These are phyloP conservation scores for Syritta pipiens DNA, from an alignment of 2,888 invertebrate genomes.

Conservation along the genomic window DNA sequence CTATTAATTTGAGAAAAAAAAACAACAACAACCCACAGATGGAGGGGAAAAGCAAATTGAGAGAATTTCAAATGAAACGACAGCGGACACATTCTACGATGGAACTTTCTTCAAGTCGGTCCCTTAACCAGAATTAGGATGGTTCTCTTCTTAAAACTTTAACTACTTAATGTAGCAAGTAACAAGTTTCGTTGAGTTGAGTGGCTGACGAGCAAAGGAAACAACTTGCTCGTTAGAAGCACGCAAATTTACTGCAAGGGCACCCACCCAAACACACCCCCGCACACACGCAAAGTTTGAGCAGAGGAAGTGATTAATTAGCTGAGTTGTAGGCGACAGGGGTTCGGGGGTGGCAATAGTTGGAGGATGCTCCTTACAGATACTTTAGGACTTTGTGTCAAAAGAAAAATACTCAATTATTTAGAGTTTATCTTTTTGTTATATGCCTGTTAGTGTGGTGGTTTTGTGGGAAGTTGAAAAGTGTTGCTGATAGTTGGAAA, in stretches of 20 bases:
- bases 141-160: conserved; percentile 59
- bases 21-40: too few relatives aligned
- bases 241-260: conserved; percentile 24
- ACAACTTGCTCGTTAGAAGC: conserved; percentile 12
- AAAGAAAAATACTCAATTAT: conserved; percentile 60
- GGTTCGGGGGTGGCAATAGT: too few relatives aligned
- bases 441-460: conserved; percentile 32
- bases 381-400: conserved; percentile 29
- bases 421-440: conserved; percentile 40
- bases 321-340: conserved; percentile 28
- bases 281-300: conserved; percentile 20
- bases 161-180: conserved; percentile 59
- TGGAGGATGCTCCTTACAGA: conserved; percentile 22
- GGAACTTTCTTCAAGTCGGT: conserved; percentile 37
- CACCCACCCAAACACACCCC: too few relatives aligned
- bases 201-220: background rate
- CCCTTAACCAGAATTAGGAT: conserved; percentile 32
- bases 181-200: conserved; percentile 36
- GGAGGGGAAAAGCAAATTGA: background rate
- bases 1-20: conserved; percentile 61
- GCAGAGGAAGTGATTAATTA: conserved; percentile 53
- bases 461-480: background rate
- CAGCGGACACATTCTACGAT: background rate
- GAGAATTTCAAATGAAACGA: conserved; percentile 51
- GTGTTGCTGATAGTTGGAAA: too few relatives aligned